Base-by-base conservation (phyloP, 2,888 invertebrate species). In the Cryptops parisi region DNA sequence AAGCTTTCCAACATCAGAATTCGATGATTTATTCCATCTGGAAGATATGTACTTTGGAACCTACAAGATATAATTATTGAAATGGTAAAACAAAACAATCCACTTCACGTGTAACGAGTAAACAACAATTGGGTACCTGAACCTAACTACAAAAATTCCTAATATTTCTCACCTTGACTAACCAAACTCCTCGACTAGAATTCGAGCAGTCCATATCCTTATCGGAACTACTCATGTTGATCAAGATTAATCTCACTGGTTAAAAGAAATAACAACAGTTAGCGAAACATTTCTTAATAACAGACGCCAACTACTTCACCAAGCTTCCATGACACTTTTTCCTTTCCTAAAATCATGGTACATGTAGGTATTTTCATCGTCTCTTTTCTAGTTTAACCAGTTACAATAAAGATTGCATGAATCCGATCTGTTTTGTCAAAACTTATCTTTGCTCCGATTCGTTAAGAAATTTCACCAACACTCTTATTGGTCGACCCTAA, bases 41-140 rank as follows among this genome's bases (percentile, higher is more conserved):
- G 86, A 87, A 3, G 93, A 87, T 61, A 96, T 82, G 69, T 96
- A 96, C 72, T 96, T 96, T 1, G 96, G 96, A 9, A 78, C 76
- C 76, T 76, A 58, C 43, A 62, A 53, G 53, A 21, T 12, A 25
- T 47, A 47, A 25, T 19, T 2, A 25, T 17, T 19, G 3, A 24
- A 25, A 47, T 47, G 5, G 19, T 17, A 41, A 41, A 15, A 33
- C 15, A 15, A 33, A 9, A 33, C 6, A 33, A 33, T 6, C 6
- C 33, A 33, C 9, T 33, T 33, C n/a, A n/a, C n/a, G n/a, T n/a
- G n/a, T n/a, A 5, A 25, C 15, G 38, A n/a, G 46, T 12, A 54
- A 27, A 22, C n/a, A 12, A 5, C 25, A 9, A 21, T 44, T 44
- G 6, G 40, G 23, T 33, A 3, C 23, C 44, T 25, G 38, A 17